Evolutionary conservation across 2,797 vertebrate species (phyloP), one percentile per base, ranked within the genome.

Genomic region (Serranus cabrilla): DNA sequence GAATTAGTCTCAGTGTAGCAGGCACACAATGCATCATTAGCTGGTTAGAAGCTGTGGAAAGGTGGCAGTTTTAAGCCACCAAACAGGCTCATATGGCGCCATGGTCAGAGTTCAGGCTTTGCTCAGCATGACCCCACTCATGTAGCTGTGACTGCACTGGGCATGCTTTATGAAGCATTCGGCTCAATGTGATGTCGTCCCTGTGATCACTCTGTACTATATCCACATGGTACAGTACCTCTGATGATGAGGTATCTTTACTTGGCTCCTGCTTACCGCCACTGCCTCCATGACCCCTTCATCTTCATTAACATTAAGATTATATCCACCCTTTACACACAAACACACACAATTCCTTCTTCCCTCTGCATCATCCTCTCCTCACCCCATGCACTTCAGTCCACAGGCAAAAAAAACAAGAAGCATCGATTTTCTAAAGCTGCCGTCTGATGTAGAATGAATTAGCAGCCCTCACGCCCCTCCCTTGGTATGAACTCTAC

Each of bases 381-480:
- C 47, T 77, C 71, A 71, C 81, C 67, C 31, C 37, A 57, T 76
- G 71, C 31, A 74, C 69, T 47, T 78, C 68, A 67, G 68, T 76
- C 68, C 65, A 51, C 74, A 61, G 39, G n/a, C 27, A 27, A 47
- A 42, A 52, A 57, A 69, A 72, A 0, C 8, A 55, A 75, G 66
- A 88, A 49, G 68, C 79, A 91, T 89, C 84, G 90, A 91, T 91
- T 92, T 93, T 90, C 78, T 80, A 83, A 87, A 87, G 83, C 84
- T 76, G 50, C 73, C 68, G 54, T 85, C 82, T 89, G 84, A 92
- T 90, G 83, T 82, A 79, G 78, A 90, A 89, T 88, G 87, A 91
- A 90, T 91, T 84, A 89, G 80, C 67, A 76, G 78, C 66, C 69
- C 69, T 56, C 60, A 11, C 47, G 43, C 86, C 87, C 83, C 70